phyloP scores from a whole-genome alignment of 2,113 vertebrate species.

The Perognathus longimembris region DNA sequence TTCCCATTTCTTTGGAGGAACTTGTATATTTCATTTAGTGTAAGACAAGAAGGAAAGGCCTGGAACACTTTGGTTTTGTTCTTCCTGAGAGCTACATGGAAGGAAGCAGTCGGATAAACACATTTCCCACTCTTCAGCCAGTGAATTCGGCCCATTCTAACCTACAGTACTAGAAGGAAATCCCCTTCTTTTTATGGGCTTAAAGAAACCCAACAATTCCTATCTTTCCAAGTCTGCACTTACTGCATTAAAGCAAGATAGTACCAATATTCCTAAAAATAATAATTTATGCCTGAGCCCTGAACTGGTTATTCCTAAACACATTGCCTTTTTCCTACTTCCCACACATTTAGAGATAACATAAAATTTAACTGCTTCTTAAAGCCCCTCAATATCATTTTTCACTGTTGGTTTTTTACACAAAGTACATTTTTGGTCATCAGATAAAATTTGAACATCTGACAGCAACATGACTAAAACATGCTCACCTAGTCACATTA shows the following conservation, averaged over 20 bases:
- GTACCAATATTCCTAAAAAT: constrained; percentile 62
- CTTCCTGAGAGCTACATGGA: constrained; percentile 47
- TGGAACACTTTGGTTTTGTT: constrained; percentile 57
- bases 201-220: background rate
- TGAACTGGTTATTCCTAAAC: background rate
- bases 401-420: constrained; percentile 24
- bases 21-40: background rate
- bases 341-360: constrained; percentile 45
- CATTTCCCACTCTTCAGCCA: constrained; percentile 29
- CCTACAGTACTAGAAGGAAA: constrained; percentile 34
- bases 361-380: constrained; percentile 52
- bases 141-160: no score
- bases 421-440: constrained; percentile 20
- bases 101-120: constrained; percentile 36
- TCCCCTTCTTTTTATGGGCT: constrained; percentile 57
- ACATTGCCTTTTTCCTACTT: background rate
- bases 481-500: background rate
- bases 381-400: constrained; percentile 11
- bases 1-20: background rate
- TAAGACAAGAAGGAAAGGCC: background rate
- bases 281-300: constrained; percentile 24
- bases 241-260: constrained; percentile 57
- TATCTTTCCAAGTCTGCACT: constrained; percentile 41
- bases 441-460: constrained; percentile 5
- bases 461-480: background rate